Percentiles rank a stretch among this genome's conserved stretches.
These are phyloP conservation scores for Smittia aterrima DNA, from an alignment of 2,888 invertebrate genomes.

Conservation along the genomic window DNA sequence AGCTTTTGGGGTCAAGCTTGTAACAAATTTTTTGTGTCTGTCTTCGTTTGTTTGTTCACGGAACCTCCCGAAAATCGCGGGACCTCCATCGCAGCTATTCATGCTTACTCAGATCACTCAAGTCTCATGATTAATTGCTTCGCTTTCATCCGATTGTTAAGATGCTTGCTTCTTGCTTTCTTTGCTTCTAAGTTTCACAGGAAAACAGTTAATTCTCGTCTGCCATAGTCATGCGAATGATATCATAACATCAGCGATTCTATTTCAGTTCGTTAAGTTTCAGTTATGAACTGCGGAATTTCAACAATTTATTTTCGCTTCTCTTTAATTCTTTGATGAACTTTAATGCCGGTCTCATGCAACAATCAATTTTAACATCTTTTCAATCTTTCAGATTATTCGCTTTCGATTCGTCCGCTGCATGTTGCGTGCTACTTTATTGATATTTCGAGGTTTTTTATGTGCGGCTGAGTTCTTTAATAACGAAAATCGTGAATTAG, in stretches of 20 bases:
- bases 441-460: neutral
- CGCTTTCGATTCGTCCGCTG: neutral
- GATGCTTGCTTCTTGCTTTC: neutral
- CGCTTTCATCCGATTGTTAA: neutral
- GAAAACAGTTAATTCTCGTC: neutral
- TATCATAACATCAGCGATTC: too few species aligned
- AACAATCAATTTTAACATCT: neutral
- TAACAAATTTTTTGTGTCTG: too few species aligned
- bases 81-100: conserved; percentile 22
- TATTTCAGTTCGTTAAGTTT: too few species aligned
- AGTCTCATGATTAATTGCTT: conserved; percentile 29
- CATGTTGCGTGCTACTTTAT: conserved; percentile 32
- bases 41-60: too few species aligned
- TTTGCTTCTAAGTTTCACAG: neutral
- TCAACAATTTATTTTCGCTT: neutral
- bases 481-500: too few species aligned
- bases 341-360: neutral
- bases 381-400: neutral
- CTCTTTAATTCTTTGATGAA: neutral
- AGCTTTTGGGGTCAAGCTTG: too few species aligned
- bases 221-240: neutral
- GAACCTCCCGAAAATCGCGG: neutral
- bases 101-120: conserved; percentile 12
- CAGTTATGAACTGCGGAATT: too few species aligned
- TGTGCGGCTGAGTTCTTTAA: too few species aligned